Evolutionary conservation across 2,797 vertebrate species (phyloP), one percentile per base, ranked within the genome.

Genomic region (Emydoidea blandingii): DNA sequence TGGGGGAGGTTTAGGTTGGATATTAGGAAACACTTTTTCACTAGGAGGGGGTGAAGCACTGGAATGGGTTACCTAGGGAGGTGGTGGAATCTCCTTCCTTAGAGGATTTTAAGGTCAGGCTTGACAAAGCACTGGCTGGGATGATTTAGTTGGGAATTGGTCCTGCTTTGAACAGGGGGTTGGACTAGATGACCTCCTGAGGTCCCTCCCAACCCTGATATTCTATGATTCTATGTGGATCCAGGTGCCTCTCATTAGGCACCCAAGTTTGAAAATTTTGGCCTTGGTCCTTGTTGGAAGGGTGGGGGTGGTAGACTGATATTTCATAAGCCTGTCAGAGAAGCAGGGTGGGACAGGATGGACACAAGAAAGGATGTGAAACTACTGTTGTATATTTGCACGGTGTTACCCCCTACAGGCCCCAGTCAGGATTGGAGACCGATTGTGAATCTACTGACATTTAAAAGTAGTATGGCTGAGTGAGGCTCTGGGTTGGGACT

Each of bases 331-430:
- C 65, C 21, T 41, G 16, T 72, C 4, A 72, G 37, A n/a, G 34
- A 8, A n/a, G 37, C 5, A 23, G 74, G 44, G 25, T 27, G 41
- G 41, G 41, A 76, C 44, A 76, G 44, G 25, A 44, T 7, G 23
- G 25, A 29, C 27, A 47, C 21, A 76, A 44, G 25, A 78, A 49
- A 49, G 41, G 15, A 81, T 34, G 31, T 59, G 31, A 83, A 92
- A 79, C 41, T 57, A 41, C 8, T n/a, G 10, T 31, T 81, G 59
- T 91, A 95, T 95, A 85, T 97, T 96, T 96, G 31, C 94, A 90
- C 44, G 87, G 54, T 94, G 59, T 81, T 90, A 91, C 59, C 68
- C 83, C 49, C 84, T 86, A 34, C 83, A 68, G 78, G 29, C 86
- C 29, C 2, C 21, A 37, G 74, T 94, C 62, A 81, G 81, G 41